Conservation (phyloP, 2,888 invertebrate species). For the Abrostola triplasia region DNA sequence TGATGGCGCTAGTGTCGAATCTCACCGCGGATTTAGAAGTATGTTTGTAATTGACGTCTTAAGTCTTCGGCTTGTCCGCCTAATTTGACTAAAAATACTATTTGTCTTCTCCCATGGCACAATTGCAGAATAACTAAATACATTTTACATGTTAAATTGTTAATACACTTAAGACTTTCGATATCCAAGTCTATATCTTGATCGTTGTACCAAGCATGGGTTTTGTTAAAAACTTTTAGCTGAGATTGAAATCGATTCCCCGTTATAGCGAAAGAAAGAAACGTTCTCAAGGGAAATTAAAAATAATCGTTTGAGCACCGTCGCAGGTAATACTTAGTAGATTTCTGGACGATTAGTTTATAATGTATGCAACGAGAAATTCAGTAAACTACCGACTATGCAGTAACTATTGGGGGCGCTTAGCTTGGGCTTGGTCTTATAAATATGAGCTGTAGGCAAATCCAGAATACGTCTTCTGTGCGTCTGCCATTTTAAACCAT, state of each 20-base stretch:
- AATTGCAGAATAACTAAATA: too few species aligned
- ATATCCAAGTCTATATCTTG: conserved; percentile 2
- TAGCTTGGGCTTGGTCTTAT: too few species aligned
- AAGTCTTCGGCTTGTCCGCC: too few species aligned
- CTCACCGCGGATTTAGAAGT: too few species aligned
- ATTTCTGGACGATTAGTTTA: conserved; percentile 30
- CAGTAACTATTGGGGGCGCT: background rate
- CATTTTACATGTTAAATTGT: too few species aligned
- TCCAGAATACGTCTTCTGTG: too few species aligned
- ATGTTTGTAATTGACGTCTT: too few species aligned
- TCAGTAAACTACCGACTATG: conserved; percentile 15
- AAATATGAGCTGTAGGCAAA: too few species aligned
- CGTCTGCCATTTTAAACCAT: too few species aligned
- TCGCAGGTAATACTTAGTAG: conserved; percentile 39
- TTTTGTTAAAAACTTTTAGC: conserved; percentile 47
- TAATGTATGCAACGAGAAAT: conserved; percentile 17
- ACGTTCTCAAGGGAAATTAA: conserved; percentile 53
- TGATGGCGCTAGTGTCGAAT: too few species aligned
- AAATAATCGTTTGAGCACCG: conserved; percentile 49
- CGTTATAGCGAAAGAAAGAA: conserved; percentile 47
- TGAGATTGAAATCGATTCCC: conserved; percentile 55
- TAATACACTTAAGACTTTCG: conserved; percentile 17
- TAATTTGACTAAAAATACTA: too few species aligned
- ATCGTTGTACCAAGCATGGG: conserved; percentile 21
- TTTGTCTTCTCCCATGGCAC: too few species aligned